Percentiles rank a stretch among this genome's conserved stretches.
Conservation (phyloP, 2,888 invertebrate species). For the Dryococelus australis region DNA sequence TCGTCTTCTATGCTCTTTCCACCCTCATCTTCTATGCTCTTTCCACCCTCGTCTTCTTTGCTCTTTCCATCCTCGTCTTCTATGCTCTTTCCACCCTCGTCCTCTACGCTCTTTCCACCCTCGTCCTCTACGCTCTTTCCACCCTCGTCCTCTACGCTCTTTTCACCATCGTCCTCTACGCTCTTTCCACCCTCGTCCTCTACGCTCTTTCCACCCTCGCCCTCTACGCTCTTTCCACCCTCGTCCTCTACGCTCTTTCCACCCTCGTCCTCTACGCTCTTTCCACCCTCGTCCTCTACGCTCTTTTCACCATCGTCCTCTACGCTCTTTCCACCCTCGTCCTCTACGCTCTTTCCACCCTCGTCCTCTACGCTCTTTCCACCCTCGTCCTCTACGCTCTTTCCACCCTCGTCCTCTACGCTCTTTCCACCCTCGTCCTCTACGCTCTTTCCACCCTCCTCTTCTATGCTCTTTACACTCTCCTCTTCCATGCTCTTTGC, state of each 20-base stretch:
- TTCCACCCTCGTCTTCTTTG: constrained; percentile 42
- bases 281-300: constrained; percentile 39
- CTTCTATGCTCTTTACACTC: constrained; percentile 39
- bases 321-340: constrained; percentile 33
- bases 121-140: constrained; percentile 42
- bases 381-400: background rate
- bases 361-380: constrained; percentile 37
- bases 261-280: constrained; percentile 40
- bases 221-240: constrained; percentile 39
- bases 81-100: constrained; percentile 44
- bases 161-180: constrained; percentile 44
- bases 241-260: constrained; percentile 43
- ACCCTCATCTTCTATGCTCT: constrained; percentile 43
- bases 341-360: constrained; percentile 42
- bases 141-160: constrained; percentile 34
- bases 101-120: constrained; percentile 41
- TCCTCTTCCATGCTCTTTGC: constrained; percentile 43
- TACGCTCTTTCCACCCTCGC: constrained; percentile 44
- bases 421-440: constrained; percentile 46
- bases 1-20: constrained; percentile 46
- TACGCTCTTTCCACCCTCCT: constrained; percentile 44
- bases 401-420: constrained; percentile 44
- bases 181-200: constrained; percentile 46
- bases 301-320: constrained; percentile 35
- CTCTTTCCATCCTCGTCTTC: constrained; percentile 45